Base-by-base conservation (phyloP, 2,888 invertebrate species). In the Agapostemon virescens region DNA sequence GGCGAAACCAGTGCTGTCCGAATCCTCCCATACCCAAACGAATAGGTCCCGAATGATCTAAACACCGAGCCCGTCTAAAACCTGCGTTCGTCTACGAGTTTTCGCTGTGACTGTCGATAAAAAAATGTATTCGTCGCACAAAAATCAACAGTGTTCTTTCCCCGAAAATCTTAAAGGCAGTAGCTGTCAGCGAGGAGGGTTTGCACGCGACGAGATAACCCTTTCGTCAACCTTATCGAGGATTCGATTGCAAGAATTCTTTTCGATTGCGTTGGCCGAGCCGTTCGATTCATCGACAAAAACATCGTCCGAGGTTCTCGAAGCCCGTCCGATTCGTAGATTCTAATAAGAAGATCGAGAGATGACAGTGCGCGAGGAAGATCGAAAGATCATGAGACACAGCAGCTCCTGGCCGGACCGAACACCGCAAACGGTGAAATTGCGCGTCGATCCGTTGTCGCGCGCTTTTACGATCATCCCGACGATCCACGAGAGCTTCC, bases 371-470 rank as follows among this genome's bases (percentile, higher is more conserved):
- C 79, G 83, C 33, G 72, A 70, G 36, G 81, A 79, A 49, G 76
- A 82, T 33, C 81, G 72, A 55, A 69, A 77, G 58, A 87, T 77
- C 33, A 91, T 91, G 90, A 89, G 84, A 80, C 90, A 90, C 81
- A 91, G 91, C 82, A 89, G 85, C 82, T 90, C 91, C 30, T 91
- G 91, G 91, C 91, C 91, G 69, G 88, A 89, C 63, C 85, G 89
- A 58, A 84, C 88, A 30, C 82, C 86, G 63, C 83, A 82, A 40
- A 87, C 90, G 68, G 90, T 91, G 30, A 89, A 89, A 84, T 87
- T 91, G 74, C 87, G 89, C 55, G 85, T 91, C 45, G 88, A 91
- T 82, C 90, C 90, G 9, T 72, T 88, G 64, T 90, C 91, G 40
- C 87, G 91, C 61, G 89, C 90, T 66, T 91, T 90, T 66, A 89